These are phyloP conservation scores for Porites evermanni DNA, from an alignment of 92 coral and sea anemone genomes.

Conservation along the genomic window DNA sequence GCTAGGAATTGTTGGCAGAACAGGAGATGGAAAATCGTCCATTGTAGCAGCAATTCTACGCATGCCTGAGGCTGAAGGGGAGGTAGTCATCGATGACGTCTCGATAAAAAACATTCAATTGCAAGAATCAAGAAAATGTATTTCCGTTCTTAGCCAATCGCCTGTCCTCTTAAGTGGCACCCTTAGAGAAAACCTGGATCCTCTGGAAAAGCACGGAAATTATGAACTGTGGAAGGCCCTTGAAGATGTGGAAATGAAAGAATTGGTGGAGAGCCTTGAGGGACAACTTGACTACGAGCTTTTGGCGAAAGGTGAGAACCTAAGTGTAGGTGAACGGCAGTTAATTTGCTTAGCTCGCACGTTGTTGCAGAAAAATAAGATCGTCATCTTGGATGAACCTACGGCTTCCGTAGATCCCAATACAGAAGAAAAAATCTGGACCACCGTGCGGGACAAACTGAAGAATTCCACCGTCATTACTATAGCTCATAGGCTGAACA, in stretches of 20 bases:
- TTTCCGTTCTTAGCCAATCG: constrained; percentile 46
- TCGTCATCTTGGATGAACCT: constrained; percentile 46
- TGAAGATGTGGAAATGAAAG: constrained; percentile 23
- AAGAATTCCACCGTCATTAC: constrained; percentile 41
- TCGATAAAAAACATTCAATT: constrained; percentile 7
- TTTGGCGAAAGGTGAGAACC: constrained; percentile 30
- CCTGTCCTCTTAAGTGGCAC: constrained; percentile 37
- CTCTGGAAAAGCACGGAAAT: constrained; percentile 29
- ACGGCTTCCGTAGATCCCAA: constrained; percentile 43
- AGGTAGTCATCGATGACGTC: constrained; percentile 18
- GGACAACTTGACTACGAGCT: constrained; percentile 36
- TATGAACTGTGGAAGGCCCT: constrained; percentile 30
- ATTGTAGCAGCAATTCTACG: constrained; percentile 43
- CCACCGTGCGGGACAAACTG: constrained; percentile 38
- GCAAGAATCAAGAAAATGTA: constrained; percentile 37
- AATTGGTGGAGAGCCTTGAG: constrained; percentile 30
- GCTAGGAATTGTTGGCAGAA: constrained; percentile 41
- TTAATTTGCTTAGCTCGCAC: constrained; percentile 47
- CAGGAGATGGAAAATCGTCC: constrained; percentile 48
- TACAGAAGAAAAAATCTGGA: constrained; percentile 38
- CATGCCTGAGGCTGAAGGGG: constrained; percentile 51
- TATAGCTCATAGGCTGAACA: constrained; percentile 43
- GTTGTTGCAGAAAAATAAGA: constrained; percentile 25
- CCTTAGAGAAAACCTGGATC: constrained; percentile 38
- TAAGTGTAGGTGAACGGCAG: constrained; percentile 52